Evolutionary conservation across 2,113 vertebrate genomes (phyloP).

Genomic region (Sebastes schlegelii): DNA sequence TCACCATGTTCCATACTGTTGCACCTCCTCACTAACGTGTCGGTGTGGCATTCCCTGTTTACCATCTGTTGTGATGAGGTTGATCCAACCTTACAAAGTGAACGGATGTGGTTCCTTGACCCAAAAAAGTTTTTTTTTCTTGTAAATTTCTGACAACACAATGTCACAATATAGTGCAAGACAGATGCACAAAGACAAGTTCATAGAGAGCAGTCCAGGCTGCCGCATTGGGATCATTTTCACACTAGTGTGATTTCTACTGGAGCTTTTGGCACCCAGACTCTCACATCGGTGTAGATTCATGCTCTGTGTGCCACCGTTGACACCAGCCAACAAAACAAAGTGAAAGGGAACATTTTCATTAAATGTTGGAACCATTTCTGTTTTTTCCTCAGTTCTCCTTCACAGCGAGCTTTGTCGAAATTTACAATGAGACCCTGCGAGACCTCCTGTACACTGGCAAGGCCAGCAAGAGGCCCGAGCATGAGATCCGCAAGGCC

Average conservation of each 20-base stretch:
- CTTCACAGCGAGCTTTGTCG: slow-evolving; percentile 90
- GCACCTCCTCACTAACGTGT: no score
- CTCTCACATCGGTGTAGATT: not conserved
- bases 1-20: no score
- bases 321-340: slow-evolving; percentile 4
- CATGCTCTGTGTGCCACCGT: not conserved
- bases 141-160: no score
- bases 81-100: no score
- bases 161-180: not conserved
- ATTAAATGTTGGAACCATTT: not conserved
- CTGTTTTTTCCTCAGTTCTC: slow-evolving; percentile 72
- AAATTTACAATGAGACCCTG: slow-evolving; percentile 96
- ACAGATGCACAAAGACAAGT: not conserved
- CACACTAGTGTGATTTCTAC: not conserved
- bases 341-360: not conserved
- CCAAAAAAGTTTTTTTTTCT: no score
- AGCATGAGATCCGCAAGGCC: slow-evolving; percentile 81
- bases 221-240: not conserved
- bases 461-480: slow-evolving; percentile 80
- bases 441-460: slow-evolving; percentile 84
- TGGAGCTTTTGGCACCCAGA: not conserved
- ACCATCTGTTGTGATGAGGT: no score
- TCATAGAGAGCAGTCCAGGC: not conserved
- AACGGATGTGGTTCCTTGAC: no score
- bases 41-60: no score